These are phyloP conservation scores for Eupithecia subfuscata DNA, from an alignment of 2,888 invertebrate species.

Conservation along the genomic window DNA sequence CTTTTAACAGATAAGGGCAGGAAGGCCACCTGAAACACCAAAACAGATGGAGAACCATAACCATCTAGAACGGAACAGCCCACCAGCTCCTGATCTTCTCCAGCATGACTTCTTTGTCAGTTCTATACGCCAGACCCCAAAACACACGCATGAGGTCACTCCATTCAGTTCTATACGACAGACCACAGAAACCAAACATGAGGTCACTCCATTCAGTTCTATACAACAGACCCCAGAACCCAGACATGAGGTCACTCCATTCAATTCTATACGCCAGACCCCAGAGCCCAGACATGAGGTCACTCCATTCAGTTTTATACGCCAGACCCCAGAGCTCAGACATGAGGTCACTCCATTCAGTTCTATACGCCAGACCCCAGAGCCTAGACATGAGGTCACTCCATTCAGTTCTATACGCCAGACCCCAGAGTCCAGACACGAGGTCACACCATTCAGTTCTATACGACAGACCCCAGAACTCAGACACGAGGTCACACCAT, in stretches of 20 bases:
- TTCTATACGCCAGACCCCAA: too few species aligned
- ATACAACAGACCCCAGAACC: too few species aligned
- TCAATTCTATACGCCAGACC: too few species aligned
- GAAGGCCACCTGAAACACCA: background rate
- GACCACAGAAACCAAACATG: background rate
- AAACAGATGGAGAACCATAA: conserved; percentile 11
- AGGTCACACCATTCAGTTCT: background rate
- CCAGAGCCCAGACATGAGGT: too few species aligned
- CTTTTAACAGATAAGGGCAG: background rate
- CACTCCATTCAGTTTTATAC: too few species aligned
- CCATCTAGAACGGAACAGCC: conserved; percentile 49
- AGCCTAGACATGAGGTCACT: background rate
- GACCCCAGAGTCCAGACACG: background rate
- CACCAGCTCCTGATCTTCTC: conserved; percentile 38
- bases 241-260: too few species aligned
- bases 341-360: background rate
- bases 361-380: background rate
- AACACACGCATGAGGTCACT: too few species aligned
- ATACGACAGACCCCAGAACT: background rate
- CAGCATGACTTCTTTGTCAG: background rate
- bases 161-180: background rate
- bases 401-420: background rate
- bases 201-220: too few species aligned
- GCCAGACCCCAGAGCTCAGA: background rate
- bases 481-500: background rate